These are phyloP conservation scores for Acanthurus tractus DNA, from an alignment of 2,797 vertebrate genomes.

Conservation along the genomic window DNA sequence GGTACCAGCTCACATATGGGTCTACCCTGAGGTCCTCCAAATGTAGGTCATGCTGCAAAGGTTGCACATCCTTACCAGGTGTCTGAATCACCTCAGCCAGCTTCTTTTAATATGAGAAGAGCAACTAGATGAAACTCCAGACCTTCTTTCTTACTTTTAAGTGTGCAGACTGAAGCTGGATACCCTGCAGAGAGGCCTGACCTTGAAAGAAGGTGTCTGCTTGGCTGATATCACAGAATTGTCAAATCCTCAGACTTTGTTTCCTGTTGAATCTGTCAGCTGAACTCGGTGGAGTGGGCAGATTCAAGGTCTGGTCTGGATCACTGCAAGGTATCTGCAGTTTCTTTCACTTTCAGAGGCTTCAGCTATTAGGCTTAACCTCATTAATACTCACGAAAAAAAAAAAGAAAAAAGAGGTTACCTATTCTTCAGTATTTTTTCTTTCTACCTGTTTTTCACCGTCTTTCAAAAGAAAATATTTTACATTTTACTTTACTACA, in stretches of 20 bases:
- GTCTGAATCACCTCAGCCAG: conserved; percentile 28
- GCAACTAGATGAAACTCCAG: conserved; percentile 22
- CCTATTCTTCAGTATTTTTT: too few relatives aligned
- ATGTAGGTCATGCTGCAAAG: conserved; percentile 28
- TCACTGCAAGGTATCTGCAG: conserved; percentile 8
- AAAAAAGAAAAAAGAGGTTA: too few relatives aligned
- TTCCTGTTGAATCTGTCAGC: too few relatives aligned
- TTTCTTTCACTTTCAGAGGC: conserved; percentile 6
- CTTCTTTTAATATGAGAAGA: conserved; percentile 10
- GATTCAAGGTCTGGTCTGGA: too few relatives aligned
- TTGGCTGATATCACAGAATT: too few relatives aligned
- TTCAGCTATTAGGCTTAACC: neutral
- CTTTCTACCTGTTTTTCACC: too few relatives aligned
- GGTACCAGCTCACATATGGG: neutral
- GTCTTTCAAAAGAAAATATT: too few relatives aligned
- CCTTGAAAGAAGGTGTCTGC: conserved; percentile 18
- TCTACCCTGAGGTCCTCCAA: conserved; percentile 5
- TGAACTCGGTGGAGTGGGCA: too few relatives aligned
- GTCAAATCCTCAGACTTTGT: too few relatives aligned
- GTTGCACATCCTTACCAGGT: conserved; percentile 20
- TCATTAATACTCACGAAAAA: neutral
- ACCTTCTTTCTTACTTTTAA: conserved; percentile 8
- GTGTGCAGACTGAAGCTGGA: neutral
- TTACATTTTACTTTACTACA: too few relatives aligned
- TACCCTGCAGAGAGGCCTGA: conserved; percentile 29